A percentile compares a stretch with the other conserved stretches of the same genome.
Conservation (phyloP, 2,888 invertebrate genomes). For the Teleiodes luculella region DNA sequence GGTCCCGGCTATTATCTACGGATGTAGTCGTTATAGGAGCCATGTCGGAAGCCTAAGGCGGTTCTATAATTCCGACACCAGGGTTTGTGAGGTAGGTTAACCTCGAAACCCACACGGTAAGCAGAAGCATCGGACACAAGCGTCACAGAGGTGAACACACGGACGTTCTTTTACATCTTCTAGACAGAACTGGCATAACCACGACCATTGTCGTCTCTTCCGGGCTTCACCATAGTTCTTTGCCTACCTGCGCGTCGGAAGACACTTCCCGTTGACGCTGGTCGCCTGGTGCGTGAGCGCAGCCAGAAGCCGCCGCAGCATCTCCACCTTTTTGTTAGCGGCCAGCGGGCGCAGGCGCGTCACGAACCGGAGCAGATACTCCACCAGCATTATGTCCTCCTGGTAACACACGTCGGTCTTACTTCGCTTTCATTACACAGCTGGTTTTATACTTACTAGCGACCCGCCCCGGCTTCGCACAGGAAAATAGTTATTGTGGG, state of each 20-base stretch:
- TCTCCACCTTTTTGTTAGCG: constrained; percentile 77
- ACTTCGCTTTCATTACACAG: too few species aligned
- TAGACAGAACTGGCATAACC: constrained; percentile 35
- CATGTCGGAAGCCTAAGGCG: too few species aligned
- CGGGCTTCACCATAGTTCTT: constrained; percentile 35
- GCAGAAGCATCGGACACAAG: too few species aligned
- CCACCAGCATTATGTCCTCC: constrained; percentile 83
- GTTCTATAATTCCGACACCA: too few species aligned
- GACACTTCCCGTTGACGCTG: constrained; percentile 46
- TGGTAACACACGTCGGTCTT: constrained; percentile 45
- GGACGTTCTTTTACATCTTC: constrained; percentile 59
- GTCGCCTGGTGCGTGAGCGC: constrained; percentile 83
- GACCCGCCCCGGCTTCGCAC: too few species aligned
- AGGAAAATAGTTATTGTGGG: too few species aligned
- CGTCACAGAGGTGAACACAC: too few species aligned
- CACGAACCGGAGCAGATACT: constrained; percentile 84
- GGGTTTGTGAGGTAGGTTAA: too few species aligned
- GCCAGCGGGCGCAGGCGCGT: constrained; percentile 81
- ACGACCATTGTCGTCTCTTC: constrained; percentile 61
- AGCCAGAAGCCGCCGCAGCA: constrained; percentile 82
- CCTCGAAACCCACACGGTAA: too few species aligned
- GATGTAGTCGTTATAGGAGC: too few species aligned
- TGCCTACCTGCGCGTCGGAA: constrained; percentile 42
- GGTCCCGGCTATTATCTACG: too few species aligned
- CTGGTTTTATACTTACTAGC: too few species aligned